A percentile compares a stretch with the other conserved stretches of the same genome.
Conservation (phyloP, 2,888 invertebrate species). For the Camponotus fellah region DNA sequence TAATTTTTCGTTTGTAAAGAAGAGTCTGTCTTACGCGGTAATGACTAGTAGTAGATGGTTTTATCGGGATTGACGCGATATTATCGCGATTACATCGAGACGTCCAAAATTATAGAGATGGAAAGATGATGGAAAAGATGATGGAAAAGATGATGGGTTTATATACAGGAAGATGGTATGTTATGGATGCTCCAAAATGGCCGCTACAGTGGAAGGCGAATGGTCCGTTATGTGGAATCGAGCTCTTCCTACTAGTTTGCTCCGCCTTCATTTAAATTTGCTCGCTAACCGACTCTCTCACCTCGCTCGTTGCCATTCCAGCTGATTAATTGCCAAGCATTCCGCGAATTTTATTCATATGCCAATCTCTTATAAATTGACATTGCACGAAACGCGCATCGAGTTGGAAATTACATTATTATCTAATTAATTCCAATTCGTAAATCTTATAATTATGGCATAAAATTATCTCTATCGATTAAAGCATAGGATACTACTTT, state of each 20-base stretch:
- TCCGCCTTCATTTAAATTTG: slow-evolving; percentile 81
- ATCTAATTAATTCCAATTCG: background rate
- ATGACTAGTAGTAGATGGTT: background rate
- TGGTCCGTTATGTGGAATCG: slow-evolving; percentile 72
- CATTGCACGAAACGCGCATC: background rate
- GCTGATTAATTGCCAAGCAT: background rate
- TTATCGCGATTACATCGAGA: background rate
- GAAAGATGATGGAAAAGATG: background rate
- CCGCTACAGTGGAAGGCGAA: slow-evolving; percentile 73
- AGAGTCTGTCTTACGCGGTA: background rate
- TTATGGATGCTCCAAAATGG: slow-evolving; percentile 80
- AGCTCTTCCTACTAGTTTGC: slow-evolving; percentile 75
- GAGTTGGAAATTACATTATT: background rate
- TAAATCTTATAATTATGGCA: background rate
- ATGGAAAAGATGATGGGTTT: slow-evolving; percentile 12
- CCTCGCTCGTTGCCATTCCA: background rate
- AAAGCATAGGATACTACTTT: background rate
- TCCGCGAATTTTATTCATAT: background rate
- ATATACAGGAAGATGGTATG: slow-evolving; percentile 36
- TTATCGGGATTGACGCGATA: background rate
- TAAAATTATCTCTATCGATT: background rate
- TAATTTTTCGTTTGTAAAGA: background rate
- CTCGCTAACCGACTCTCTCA: background rate
- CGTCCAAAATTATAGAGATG: background rate
- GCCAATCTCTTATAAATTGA: background rate